Base-by-base conservation (phyloP, 1,140 invertebrate genomes). In the Drosophila watanabei region DNA sequence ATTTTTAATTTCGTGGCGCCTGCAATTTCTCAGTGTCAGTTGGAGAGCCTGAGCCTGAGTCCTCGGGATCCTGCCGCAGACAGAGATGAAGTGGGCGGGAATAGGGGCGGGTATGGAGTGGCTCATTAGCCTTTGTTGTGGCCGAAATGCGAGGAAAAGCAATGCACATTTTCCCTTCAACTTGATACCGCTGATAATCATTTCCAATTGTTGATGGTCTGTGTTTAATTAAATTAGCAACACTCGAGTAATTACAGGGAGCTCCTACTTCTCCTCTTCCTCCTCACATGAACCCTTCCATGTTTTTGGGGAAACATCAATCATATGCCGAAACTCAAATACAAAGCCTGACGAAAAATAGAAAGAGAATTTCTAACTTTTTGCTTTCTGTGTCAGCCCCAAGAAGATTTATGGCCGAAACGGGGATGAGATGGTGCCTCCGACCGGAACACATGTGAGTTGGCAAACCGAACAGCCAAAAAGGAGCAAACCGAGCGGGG, bases 11-110 rank as follows among this genome's bases (percentile, higher is more conserved):
- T 89, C 86, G 79, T 86, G 82, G 71, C 52, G 56, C 57, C 57
- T 82, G 82, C 86, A 90, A 89, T 89, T 91, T 89, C 86, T 89
- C 86, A 89, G 86, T 86, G 86, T 90, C 86, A 82, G 82, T 76
- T 66, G 61, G 49, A 69, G 49, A 35, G 63, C 32, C 57, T 32
- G n/a, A n/a, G n/a, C n/a, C 14, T 11, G 20, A 57, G 54, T 39
- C 51, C 51, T 52, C 54, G 37, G 35, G 35, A 61, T 52, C 46
- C 60, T 79, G 61, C 61, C 84, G 63, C 69, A 62, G 49, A 73
- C 62, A 63, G 49, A 41, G 43, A 68, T 45, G 70, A 59, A 84
- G 63, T 49, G 52, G 54, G 46, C 13, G 20, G 18, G 59, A 48
- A 46, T 35, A 48, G n/a, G 5, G 13, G 18, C 11, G 33, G 14